phyloP scores from a whole-genome alignment of 2,888 invertebrate genomes.

The Osmoderma eremita region DNA sequence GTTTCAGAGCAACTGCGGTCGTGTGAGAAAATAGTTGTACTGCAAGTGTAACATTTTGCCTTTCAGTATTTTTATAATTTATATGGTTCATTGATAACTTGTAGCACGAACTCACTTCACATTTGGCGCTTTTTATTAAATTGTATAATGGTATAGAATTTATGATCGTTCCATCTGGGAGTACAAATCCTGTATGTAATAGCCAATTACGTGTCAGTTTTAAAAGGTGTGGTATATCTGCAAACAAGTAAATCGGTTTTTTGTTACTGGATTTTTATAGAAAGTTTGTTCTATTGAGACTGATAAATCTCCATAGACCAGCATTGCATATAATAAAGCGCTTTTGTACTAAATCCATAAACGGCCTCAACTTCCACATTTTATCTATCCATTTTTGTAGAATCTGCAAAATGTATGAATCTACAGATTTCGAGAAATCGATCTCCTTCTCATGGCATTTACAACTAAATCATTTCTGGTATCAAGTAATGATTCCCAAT shows the following conservation, averaged over 20 bases:
- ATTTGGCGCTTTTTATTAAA: slow-evolving; percentile 33
- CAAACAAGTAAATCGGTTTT: slow-evolving; percentile 47
- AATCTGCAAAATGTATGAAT: too few relatives aligned
- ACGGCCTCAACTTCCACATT: too few relatives aligned
- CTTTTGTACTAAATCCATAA: too few relatives aligned
- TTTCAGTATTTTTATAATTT: slow-evolving; percentile 40
- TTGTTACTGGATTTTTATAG: too few relatives aligned
- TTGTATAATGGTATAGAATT: slow-evolving; percentile 11
- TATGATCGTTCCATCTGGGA: slow-evolving; percentile 22
- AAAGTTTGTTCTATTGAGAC: too few relatives aligned
- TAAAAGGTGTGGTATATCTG: slow-evolving; percentile 46
- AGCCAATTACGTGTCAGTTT: slow-evolving; percentile 48
- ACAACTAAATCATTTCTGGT: too few relatives aligned
- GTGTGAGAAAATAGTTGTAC: slow-evolving; percentile 47
- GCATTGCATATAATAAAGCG: too few relatives aligned
- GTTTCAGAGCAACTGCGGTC: slow-evolving; percentile 28
- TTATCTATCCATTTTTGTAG: too few relatives aligned
- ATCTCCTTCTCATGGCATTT: too few relatives aligned
- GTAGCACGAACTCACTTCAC: slow-evolving; percentile 43
- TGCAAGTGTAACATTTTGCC: slow-evolving; percentile 51
- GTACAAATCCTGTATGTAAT: slow-evolving; percentile 44
- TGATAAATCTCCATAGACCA: too few relatives aligned
- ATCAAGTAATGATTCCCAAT: too few relatives aligned
- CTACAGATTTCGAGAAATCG: too few relatives aligned
- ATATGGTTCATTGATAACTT: slow-evolving; percentile 42